phyloP scores from a whole-genome alignment of 2,113 vertebrate genomes.

The Hiodon tergisus region DNA sequence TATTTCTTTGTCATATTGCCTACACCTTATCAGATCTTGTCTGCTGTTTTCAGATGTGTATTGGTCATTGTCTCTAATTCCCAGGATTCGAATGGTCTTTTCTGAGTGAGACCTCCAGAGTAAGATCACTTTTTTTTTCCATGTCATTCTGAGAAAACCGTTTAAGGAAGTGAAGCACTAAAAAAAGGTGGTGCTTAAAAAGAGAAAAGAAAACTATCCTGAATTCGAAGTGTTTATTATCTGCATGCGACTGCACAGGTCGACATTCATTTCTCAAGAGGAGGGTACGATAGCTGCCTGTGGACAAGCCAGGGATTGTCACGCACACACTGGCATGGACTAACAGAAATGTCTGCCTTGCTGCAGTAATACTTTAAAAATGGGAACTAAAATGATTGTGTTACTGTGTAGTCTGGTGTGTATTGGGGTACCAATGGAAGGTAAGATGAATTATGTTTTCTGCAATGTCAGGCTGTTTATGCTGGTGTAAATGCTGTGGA shows the following conservation, averaged over 20 bases:
- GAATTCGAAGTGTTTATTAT: background rate
- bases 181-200: no score
- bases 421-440: slow-evolving; percentile 11
- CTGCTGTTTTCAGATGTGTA: background rate
- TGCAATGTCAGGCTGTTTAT: background rate
- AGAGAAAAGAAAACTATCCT: no score
- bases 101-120: background rate
- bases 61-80: background rate
- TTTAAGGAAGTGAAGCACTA: slow-evolving; percentile 13
- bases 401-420: slow-evolving; percentile 12
- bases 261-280: background rate
- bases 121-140: background rate
- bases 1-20: background rate
- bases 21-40: background rate
- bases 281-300: no score
- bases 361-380: background rate
- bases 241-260: background rate
- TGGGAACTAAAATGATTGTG: background rate
- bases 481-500: background rate
- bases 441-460: slow-evolving; percentile 12
- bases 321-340: background rate
- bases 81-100: background rate
- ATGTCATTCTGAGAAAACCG: background rate
- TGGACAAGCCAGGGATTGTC: no score
- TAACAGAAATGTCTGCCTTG: background rate